phyloP scores from a whole-genome alignment of 2,113 vertebrate species.

The Oophaga pumilio region DNA sequence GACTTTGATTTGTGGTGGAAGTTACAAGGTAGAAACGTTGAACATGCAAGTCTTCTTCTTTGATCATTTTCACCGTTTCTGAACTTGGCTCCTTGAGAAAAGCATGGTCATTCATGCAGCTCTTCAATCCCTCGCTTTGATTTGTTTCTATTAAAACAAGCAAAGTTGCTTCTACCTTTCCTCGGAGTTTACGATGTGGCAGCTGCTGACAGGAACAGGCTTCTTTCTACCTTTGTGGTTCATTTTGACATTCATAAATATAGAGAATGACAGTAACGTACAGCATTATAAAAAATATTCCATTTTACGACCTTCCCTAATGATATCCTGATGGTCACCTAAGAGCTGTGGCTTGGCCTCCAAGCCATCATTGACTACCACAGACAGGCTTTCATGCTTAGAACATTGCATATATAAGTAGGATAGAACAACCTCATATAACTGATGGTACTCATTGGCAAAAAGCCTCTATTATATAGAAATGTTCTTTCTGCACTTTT shows the following conservation, averaged over 20 bases:
- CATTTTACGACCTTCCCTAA: conserved; percentile 26
- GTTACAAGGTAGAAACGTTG: not conserved
- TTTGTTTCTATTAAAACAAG: conserved; percentile 41
- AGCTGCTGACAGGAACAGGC: conserved; percentile 44
- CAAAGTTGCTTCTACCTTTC: conserved; percentile 28
- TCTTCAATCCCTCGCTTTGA: not conserved
- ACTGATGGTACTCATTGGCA: not conserved
- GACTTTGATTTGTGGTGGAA: conserved; percentile 24
- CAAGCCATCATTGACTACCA: conserved; percentile 28
- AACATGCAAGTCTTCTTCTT: not conserved
- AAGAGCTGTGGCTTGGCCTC: conserved; percentile 45
- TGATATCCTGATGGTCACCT: conserved; percentile 45
- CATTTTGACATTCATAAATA: conserved; percentile 48
- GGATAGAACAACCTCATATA: not conserved
- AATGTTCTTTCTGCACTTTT: not conserved
- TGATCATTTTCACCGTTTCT: conserved; percentile 22
- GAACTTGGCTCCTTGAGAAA: not conserved
- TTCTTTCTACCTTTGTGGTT: conserved; percentile 35
- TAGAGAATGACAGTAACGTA: conserved; percentile 35
- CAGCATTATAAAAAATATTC: conserved; percentile 32
- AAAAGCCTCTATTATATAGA: not conserved
- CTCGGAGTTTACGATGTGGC: conserved; percentile 34
- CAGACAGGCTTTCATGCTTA: not conserved
- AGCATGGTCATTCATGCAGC: conserved; percentile 8
- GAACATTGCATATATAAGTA: not conserved